Percentiles rank a stretch among this genome's conserved stretches.
These are phyloP conservation scores for Prorops nasuta DNA, from an alignment of 1,140 invertebrate genomes.

Conservation along the genomic window DNA sequence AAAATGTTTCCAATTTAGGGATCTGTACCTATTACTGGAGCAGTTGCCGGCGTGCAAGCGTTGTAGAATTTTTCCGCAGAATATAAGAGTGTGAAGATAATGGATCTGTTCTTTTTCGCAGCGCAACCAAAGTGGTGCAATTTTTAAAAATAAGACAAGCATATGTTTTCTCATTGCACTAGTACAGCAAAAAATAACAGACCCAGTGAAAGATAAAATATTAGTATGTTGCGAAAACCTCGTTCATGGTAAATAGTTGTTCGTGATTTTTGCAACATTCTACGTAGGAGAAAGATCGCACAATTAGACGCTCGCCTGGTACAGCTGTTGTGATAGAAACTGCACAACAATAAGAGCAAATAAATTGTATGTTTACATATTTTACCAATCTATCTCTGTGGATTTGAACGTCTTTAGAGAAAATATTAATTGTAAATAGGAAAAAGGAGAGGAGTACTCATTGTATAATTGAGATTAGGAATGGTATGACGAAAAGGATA, in stretches of 20 bases:
- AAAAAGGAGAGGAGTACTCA: too few relatives aligned
- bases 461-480: too few relatives aligned
- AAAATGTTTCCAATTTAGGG: constrained; percentile 12
- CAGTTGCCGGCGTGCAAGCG: constrained; percentile 10
- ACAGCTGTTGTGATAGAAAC: background rate
- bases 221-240: background rate
- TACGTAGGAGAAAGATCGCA: too few relatives aligned
- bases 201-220: constrained; percentile 1
- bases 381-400: constrained; percentile 28
- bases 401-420: constrained; percentile 29
- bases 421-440: constrained; percentile 31
- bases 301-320: too few relatives aligned
- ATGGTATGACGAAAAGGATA: too few relatives aligned
- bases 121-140: too few relatives aligned
- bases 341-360: constrained; percentile 14
- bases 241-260: background rate
- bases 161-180: too few relatives aligned
- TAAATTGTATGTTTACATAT: constrained; percentile 27
- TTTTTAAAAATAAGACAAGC: too few relatives aligned
- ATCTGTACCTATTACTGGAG: background rate
- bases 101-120: too few relatives aligned
- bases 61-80: constrained; percentile 8
- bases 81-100: background rate
- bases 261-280: background rate
- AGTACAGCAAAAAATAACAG: background rate